phyloP scores from a whole-genome alignment of 30 jellyfish, hydroid and myxozoan genomes.

The Haliclystus octoradiatus region DNA sequence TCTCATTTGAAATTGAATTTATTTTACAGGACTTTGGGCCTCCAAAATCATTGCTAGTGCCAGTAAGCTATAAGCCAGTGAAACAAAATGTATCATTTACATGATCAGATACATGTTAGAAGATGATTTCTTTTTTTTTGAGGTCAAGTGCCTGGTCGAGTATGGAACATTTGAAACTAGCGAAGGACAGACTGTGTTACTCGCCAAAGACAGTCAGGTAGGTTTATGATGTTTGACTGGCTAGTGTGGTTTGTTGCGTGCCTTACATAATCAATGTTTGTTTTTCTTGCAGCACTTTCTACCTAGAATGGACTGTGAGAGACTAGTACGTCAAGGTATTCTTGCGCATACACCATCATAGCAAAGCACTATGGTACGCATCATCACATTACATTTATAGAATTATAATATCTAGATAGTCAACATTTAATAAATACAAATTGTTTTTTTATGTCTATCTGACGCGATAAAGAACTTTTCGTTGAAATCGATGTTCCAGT shows the following conservation, averaged over 20 bases:
- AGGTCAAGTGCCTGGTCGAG: conserved; percentile 87
- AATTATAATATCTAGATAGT: neutral
- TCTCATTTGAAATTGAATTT: too few relatives aligned
- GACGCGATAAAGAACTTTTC: conserved; percentile 92
- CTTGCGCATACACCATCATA: conserved; percentile 44
- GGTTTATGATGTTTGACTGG: neutral
- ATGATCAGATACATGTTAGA: neutral
- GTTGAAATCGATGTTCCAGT: conserved; percentile 89
- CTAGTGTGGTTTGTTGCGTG: neutral
- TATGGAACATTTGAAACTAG: conserved; percentile 88
- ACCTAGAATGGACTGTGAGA: conserved; percentile 88
- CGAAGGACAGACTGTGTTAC: conserved; percentile 72
- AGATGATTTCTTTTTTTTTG: neutral
- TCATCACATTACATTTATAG: neutral
- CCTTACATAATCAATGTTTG: neutral
- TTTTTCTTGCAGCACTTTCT: conserved; percentile 55
- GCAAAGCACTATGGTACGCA: neutral
- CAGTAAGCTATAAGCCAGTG: neutral
- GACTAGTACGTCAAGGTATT: conserved; percentile 75
- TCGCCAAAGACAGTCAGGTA: conserved; percentile 89
- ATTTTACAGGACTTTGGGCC: too few relatives aligned
- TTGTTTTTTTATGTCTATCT: conserved; percentile 23
- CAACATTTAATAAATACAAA: neutral
- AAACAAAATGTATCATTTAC: neutral
- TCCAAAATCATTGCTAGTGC: too few relatives aligned